Evolutionary conservation across 2,888 invertebrate species (phyloP), one percentile per base, ranked within the genome.

Genomic region (Thecophora atra): DNA sequence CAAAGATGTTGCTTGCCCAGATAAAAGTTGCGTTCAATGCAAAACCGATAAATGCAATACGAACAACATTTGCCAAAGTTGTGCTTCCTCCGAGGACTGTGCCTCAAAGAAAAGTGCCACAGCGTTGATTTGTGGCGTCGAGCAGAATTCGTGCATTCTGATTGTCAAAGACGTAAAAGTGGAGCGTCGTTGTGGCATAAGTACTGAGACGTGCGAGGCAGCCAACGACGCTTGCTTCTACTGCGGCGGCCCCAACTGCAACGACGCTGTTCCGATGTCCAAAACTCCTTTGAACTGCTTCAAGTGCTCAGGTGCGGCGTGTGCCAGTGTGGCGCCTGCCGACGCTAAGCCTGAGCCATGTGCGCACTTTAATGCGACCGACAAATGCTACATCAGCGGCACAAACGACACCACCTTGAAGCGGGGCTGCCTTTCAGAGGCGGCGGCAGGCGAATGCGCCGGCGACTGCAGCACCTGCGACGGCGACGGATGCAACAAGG

Each of bases 341-440:
- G 37, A 26, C 11, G 24, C 8, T 3, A 52, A 60, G 1, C 54
- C 71, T 2, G 7, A 15, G 2, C 69, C 77, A 1, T 82, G 82
- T 47, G 24, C 24, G 0, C 72, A 77, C 13, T 81, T 77, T 66
- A 76, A 72, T 2, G 73, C 68, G 6, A 54, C 72, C 1, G 81
- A 81, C 6, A 67, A 76, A 17, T 83, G 82, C 58, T 80, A 78
- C 66, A 77, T 77, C 19, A 75, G 69, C 42, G 78, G 74, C 11
- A 70, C 73, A 1, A 75, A 72, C 47, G 74, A 71, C 0, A 58
- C 73, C 4, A 13, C 47, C 17, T 78, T 81, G 76, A 65, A 54
- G 42, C 78, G 83, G 4, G 82, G 83, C 28, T 83, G 83, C 70
- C 58, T 73, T 5, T 80, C 82, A 0, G 78, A 80, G 66, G 19